Base-by-base conservation (phyloP, 2,113 vertebrate genomes). In the Turnix velox region DNA sequence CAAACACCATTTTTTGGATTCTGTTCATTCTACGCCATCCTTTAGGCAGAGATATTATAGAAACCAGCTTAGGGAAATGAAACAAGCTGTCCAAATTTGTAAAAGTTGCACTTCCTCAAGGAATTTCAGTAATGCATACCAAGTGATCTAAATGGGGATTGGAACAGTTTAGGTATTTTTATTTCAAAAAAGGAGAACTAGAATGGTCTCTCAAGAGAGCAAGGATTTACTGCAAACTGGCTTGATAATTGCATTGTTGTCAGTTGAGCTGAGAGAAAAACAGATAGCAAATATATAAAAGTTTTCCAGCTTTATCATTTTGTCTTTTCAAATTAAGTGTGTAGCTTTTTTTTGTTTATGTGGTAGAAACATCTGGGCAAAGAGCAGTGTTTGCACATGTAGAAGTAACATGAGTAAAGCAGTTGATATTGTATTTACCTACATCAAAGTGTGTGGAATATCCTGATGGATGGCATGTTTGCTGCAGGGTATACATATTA, bases 41-140 rank as follows among this genome's bases (percentile, higher is more conserved):
- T 46, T 78, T 46, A 77, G 27, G 49, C 69, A 71, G 84, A 85
- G 30, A 45, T 75, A 46, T 22, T 88, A 19, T 76, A 74, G 89
- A 90, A 84, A 87, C 67, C 27, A 54, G 10, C 58, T 91, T 84
- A 84, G 72, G 87, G 94, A 96, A 97, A 90, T 91, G 93, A 96
- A 97, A 94, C 78, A 93, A 84, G 48, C 63, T 78, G 54, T 88
- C 69, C 88, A 72, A 69, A 95, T 84, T 92, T 96, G 83, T 93
- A 88, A 89, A 95, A 95, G 79, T 92, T 93, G 45, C 54, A 93
- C 92, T 97, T 97, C 79, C 84, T 96, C 79, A 81, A 94, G 85
- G 80, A 94, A 96, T 96, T 95, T 84, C 75, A 95, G 71, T 93
- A 89, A 87, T 89, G 71, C 57, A 30, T 87, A 93, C 93, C 88